Base-by-base conservation (phyloP, 2,113 vertebrate genomes). In the Tachuris rubrigastra region DNA sequence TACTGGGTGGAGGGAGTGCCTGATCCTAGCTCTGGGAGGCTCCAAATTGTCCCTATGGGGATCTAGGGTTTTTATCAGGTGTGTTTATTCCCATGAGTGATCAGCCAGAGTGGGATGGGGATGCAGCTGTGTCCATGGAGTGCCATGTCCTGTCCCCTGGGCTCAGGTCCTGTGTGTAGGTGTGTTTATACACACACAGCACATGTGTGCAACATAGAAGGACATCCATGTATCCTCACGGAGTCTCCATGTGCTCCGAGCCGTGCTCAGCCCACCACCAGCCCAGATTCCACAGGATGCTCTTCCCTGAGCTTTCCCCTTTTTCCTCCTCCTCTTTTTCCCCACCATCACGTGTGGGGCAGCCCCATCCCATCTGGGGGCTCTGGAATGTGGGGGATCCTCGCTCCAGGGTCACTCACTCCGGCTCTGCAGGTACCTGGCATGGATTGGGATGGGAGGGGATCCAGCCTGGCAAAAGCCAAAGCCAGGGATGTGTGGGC, bases 401-500 rank as follows among this genome's bases (percentile, higher is more conserved):
- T 41, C 8, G 2, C 27, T 59, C 35, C 8, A 11, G 39, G 65
- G 28, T 12, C 55, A 8, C 17, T 15, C 4, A 1, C 9, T 33
- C 55, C 1, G 0, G 23, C 24, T 31, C 39, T 25, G 22, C 0
- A 0, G 46, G 28, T 24, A 12, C 56, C 42, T 8, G 1, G 33
- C 66, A 8, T 0, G 1, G 33, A 14, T 1, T 47, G 41, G 46
- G 52, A 3, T 30, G 23, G 14, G 31, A 90, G 14, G 58, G 49
- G 11, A 33, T 30, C 41, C 1, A 0, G 59, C 71, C 39, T 3
- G 2, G 22, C 21, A 25, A 20, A 35, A 59, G n/a, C 6, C 2
- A 1, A 71, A 41, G 31, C 72, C 4, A 5, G 47, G n/a, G 15
- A n/a, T 35, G 41, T 39, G 17, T 4, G 56, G 16, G 22, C 28